Conservation (phyloP, 1,140 invertebrate species). For the Schmidtea mediterranea region DNA sequence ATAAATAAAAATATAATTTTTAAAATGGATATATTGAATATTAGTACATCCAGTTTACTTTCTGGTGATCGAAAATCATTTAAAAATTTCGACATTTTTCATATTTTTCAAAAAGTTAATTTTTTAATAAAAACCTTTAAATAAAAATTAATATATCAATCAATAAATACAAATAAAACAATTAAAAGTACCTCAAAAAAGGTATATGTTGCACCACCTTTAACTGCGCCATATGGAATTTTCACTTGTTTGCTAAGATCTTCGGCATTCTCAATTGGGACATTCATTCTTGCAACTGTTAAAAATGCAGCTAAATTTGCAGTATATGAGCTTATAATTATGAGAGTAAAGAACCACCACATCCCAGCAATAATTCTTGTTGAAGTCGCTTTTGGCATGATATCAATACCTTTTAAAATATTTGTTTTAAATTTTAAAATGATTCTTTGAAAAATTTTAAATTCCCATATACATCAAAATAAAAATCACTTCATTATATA, state of each 20-base stretch:
- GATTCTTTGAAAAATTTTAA: not conserved
- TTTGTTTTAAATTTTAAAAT: not conserved
- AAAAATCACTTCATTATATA: too few relatives aligned
- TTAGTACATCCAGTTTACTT: too few relatives aligned
- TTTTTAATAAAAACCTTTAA: too few relatives aligned
- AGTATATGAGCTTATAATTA: conserved; percentile 77
- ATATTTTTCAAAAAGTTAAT: too few relatives aligned
- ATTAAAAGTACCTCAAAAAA: too few relatives aligned
- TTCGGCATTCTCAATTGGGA: conserved; percentile 65
- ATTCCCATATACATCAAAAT: not conserved
- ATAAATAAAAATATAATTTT: too few relatives aligned
- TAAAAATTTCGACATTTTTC: too few relatives aligned
- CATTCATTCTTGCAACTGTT: conserved; percentile 70
- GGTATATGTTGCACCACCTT: conserved; percentile 67
- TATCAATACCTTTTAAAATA: conserved; percentile 14
- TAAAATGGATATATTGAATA: too few relatives aligned
- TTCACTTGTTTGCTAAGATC: conserved; percentile 68
- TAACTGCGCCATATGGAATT: conserved; percentile 60
- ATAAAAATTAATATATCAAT: too few relatives aligned
- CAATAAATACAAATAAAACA: too few relatives aligned
- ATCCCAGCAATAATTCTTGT: conserved; percentile 14
- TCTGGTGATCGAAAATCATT: too few relatives aligned
- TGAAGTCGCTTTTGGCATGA: conserved; percentile 20
- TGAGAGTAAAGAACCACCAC: conserved; percentile 89
- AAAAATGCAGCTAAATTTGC: conserved; percentile 78